Conservation (phyloP, 2,888 invertebrate species). For the Drosophila multiciliata region DNA sequence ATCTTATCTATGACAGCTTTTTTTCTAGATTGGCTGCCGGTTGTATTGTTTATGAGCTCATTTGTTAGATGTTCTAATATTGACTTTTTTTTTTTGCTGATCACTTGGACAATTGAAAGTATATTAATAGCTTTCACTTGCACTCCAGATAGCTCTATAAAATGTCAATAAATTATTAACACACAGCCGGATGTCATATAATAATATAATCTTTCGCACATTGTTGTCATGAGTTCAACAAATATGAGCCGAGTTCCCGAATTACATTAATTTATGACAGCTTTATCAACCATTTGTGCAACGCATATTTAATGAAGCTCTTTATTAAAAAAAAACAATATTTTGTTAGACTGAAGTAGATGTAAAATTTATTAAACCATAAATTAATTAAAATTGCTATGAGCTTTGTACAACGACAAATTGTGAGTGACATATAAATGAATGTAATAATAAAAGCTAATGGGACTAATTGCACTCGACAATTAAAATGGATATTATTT, state of each 20-base stretch:
- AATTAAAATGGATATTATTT: constrained; percentile 27
- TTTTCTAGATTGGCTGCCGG: constrained; percentile 32
- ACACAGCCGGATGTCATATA: constrained; percentile 39
- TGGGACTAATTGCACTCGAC: not conserved
- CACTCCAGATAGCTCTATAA: constrained; percentile 31
- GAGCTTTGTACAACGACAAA: not conserved
- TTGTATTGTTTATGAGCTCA: constrained; percentile 60
- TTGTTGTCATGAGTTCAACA: constrained; percentile 22
- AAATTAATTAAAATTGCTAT: constrained; percentile 30
- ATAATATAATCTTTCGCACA: constrained; percentile 59
- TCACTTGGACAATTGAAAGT: constrained; percentile 52
- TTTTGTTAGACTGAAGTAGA: not conserved
- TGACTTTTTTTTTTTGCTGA: constrained; percentile 14
- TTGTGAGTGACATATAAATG: not conserved
- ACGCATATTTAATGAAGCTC: constrained; percentile 19
- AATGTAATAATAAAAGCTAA: constrained; percentile 9
- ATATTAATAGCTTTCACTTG: constrained; percentile 41
- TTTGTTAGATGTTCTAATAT: constrained; percentile 54
- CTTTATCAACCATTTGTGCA: not conserved
- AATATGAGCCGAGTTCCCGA: not conserved
- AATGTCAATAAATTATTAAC: constrained; percentile 58
- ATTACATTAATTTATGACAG: constrained; percentile 15
- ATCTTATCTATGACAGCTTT: constrained; percentile 66
- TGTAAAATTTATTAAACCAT: not conserved
- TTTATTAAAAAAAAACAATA: constrained; percentile 1